These are phyloP conservation scores for Drosophila sp. DNA, from an alignment of 1,140 invertebrate genomes.

Conservation along the genomic window DNA sequence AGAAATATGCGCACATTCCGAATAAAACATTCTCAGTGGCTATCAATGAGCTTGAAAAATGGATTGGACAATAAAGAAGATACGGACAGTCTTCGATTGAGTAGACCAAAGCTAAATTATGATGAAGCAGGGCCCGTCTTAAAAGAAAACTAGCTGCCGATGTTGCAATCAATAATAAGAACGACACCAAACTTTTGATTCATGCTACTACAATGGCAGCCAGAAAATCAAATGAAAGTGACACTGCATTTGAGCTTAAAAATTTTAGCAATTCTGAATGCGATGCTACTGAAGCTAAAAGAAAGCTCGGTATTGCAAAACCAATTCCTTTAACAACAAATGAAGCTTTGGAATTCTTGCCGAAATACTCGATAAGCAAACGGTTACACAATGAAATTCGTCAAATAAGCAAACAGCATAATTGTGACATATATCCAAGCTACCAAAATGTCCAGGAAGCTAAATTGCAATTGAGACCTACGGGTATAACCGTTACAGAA, in stretches of 20 bases:
- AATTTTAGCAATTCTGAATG: not conserved
- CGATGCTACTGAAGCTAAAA: not conserved
- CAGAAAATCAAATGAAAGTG: too few relatives aligned
- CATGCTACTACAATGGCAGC: not conserved
- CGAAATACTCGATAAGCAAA: too few relatives aligned
- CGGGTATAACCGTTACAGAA: conserved; percentile 13
- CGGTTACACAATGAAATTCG: too few relatives aligned
- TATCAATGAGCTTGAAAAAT: too few relatives aligned
- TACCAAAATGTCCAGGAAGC: conserved; percentile 1
- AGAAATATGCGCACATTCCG: conserved; percentile 1
- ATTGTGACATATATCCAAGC: too few relatives aligned
- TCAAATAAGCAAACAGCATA: not conserved
- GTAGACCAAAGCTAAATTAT: too few relatives aligned
- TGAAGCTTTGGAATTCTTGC: too few relatives aligned
- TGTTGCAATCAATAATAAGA: conserved; percentile 1
- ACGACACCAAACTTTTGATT: conserved; percentile 2
- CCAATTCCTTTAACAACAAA: not conserved
- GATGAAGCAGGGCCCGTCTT: too few relatives aligned
- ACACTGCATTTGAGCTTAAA: too few relatives aligned
- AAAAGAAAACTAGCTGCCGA: conserved; percentile 1
- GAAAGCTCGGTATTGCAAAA: not conserved
- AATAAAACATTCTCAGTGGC: not conserved
- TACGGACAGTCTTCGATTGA: too few relatives aligned
- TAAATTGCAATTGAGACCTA: conserved; percentile 17
- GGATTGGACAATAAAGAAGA: too few relatives aligned